These are phyloP conservation scores for Caenorhabditis afra DNA, from an alignment of 2,888 invertebrate species.

Conservation along the genomic window DNA sequence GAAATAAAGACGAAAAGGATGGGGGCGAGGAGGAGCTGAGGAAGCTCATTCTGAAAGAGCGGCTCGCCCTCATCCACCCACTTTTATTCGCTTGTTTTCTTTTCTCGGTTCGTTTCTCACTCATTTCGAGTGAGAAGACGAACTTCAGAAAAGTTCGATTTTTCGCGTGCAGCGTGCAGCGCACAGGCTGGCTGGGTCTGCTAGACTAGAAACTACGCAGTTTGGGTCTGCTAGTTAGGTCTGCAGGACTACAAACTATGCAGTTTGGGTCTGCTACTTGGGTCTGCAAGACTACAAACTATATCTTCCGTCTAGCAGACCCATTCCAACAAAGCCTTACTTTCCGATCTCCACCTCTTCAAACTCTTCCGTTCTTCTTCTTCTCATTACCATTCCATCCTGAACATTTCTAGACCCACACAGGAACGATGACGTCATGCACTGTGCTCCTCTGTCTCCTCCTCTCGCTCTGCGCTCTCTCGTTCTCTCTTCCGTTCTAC, in stretches of 20 bases:
- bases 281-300: too few relatives aligned
- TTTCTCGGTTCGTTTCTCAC: not conserved
- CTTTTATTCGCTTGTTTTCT: slow-evolving; percentile 18
- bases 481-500: slow-evolving; percentile 48
- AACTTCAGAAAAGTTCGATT: too few relatives aligned
- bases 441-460: slow-evolving; percentile 22
- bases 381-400: not conserved
- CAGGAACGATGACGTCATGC: slow-evolving; percentile 23
- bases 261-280: slow-evolving; percentile 2
- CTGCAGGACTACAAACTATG: slow-evolving; percentile 4
- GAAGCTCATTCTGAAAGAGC: not conserved
- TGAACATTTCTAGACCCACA: not conserved
- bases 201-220: slow-evolving; percentile 2
- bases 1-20: slow-evolving; percentile 3
- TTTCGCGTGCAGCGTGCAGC: not conserved
- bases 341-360: too few relatives aligned
- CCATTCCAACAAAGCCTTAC: too few relatives aligned
- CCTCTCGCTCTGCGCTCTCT: slow-evolving; percentile 22
- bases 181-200: not conserved
- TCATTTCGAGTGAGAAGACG: too few relatives aligned
- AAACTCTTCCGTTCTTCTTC: not conserved
- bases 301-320: slow-evolving; percentile 3
- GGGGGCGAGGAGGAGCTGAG: not conserved
- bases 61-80: not conserved
- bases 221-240: slow-evolving; percentile 8